Conservation (phyloP, 2,113 vertebrate species). For the Papio anubis region DNA sequence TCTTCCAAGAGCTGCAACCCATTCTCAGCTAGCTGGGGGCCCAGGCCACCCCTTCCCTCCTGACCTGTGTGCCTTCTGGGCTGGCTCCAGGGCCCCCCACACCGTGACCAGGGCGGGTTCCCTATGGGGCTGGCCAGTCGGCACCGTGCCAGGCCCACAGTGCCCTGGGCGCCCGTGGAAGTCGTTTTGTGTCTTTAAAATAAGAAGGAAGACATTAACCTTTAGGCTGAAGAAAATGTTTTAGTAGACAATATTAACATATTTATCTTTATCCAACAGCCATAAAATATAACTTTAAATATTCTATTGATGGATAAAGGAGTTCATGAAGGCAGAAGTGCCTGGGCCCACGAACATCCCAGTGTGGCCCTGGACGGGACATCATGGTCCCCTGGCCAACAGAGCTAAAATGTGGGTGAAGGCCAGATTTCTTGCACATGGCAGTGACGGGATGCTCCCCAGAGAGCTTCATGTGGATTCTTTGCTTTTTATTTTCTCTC, state of each 20-base stretch:
- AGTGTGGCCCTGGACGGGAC: fast-evolving
- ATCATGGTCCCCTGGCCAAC: no score
- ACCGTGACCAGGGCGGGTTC: not conserved
- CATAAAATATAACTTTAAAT: not conserved
- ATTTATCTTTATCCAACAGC: not conserved
- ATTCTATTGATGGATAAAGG: not conserved
- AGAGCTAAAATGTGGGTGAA: fast-evolving
- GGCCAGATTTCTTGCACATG: fast-evolving
- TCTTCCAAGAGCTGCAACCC: not conserved
- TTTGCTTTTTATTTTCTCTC: conserved; percentile 14
- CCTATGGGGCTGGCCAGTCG: fast-evolving
- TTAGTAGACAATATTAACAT: not conserved
- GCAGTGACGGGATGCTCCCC: not conserved
- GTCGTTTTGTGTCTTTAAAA: not conserved
- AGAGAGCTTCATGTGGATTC: not conserved
- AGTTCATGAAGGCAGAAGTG: not conserved
- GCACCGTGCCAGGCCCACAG: not conserved
- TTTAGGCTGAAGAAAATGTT: not conserved
- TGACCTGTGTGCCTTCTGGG: not conserved
- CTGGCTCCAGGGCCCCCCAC: not conserved
- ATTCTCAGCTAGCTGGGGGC: not conserved
- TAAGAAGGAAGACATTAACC: not conserved
- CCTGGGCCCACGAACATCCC: not conserved
- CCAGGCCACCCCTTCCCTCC: not conserved
- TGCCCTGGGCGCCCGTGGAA: fast-evolving